Conservation (phyloP, 2,797 vertebrate species). For the Otolemur crassicaudatus region DNA sequence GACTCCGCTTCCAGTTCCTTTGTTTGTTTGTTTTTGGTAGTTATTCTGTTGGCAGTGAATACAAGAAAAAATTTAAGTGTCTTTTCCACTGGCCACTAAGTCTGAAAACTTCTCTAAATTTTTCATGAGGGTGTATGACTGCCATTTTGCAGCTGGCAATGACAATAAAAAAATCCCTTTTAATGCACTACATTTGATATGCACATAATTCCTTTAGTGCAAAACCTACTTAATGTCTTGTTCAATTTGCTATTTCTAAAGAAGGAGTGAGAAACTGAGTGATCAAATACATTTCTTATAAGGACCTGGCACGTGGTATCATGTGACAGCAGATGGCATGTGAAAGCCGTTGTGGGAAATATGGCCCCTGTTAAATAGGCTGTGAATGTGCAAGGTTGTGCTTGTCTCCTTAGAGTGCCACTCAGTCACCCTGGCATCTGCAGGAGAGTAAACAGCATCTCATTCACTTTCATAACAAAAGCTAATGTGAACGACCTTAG, state of each 20-base stretch:
- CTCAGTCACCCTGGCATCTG: slow-evolving; percentile 62
- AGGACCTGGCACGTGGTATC: slow-evolving; percentile 65
- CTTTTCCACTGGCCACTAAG: slow-evolving; percentile 35
- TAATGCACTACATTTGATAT: slow-evolving; percentile 62
- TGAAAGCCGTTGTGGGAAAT: slow-evolving; percentile 78
- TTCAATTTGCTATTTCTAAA: slow-evolving; percentile 74
- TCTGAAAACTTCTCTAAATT: slow-evolving; percentile 68
- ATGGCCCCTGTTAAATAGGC: slow-evolving; percentile 60
- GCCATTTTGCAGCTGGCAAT: slow-evolving; percentile 50
- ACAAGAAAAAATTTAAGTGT: background rate
- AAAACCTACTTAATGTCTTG: slow-evolving; percentile 68
- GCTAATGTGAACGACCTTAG: background rate
- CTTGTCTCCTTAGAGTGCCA: slow-evolving; percentile 52
- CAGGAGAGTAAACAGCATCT: slow-evolving; percentile 54
- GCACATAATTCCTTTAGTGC: slow-evolving; percentile 69
- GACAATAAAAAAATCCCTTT: slow-evolving; percentile 68
- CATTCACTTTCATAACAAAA: slow-evolving; percentile 32
- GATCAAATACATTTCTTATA: slow-evolving; percentile 69
- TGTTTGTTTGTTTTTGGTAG: background rate
- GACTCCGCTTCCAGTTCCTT: background rate
- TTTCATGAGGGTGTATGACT: slow-evolving; percentile 52
- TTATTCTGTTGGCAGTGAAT: slow-evolving; percentile 42
- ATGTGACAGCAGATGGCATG: slow-evolving; percentile 77
- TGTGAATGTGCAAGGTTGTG: slow-evolving; percentile 62
- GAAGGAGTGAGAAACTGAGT: slow-evolving; percentile 63